Base-by-base conservation (phyloP, 2,888 invertebrate genomes). In the Megamerina dolium region DNA sequence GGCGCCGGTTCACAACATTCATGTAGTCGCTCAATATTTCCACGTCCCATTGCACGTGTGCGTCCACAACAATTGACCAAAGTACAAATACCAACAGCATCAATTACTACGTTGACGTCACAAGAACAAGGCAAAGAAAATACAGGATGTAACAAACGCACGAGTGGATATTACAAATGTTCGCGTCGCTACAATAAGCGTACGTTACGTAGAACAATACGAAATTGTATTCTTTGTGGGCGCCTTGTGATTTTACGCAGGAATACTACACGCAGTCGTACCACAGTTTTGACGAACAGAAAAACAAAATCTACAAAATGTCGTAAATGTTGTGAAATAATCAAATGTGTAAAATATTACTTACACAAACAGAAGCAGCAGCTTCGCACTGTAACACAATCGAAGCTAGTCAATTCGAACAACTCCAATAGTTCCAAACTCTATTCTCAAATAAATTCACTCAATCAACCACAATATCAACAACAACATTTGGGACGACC, bases 171-270 rank as follows among this genome's bases (percentile, higher is more conserved):
- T 19, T n/a, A 5, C 38, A 4, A 12, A 1, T 3, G 10, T 26
- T 16, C 12, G 14, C n/a, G n/a, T 10, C 12, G n/a, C 8, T 2
- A 29, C 20, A 14, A 9, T 48, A 12, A 45, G 30, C n/a, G 42
- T 41, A 13, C 35, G 9, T 13, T 32, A 41, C 43, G 56, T 33
- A 60, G 54, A 35, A 50, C 57, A 4, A 38, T 61, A 35, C 58
- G 59, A 3, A 49, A 50, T 23, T 67, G 68, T 43, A 50, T 54
- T 14, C 18, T 52, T 9, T 63, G 63, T 37, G 61, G 59, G 3
- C 53, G 55, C 4, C 41, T 48, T 8, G 50, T 58, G 33, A 54
- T 60, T 18, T 40, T 60, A 17, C 59, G 56, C 10, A n/a, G n/a
- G n/a, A n/a, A n/a, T n/a, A n/a, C n/a, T n/a, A 41, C 48, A 35